Base-by-base conservation (phyloP, 2,113 vertebrate genomes). In the Daboia siamensis region DNA sequence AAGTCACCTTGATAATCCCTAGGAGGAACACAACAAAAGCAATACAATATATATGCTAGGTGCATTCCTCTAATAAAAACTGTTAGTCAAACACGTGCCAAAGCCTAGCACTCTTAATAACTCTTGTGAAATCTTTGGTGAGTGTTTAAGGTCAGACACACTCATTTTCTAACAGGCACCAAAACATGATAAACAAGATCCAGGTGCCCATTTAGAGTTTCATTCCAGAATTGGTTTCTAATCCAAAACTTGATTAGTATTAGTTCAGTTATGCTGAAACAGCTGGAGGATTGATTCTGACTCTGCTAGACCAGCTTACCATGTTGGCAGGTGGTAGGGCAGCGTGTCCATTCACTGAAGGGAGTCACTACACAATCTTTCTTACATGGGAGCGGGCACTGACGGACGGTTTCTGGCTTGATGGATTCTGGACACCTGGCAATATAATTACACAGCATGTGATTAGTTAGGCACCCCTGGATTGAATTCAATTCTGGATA, bases 271-370 rank as follows among this genome's bases (percentile, higher is more conserved):
- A 44, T 5, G 3, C 64, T n/a, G n/a, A 48, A n/a, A 29, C 8
- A 52, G 56, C 20, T 87, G 56, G 7, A 52, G 3, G 20, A 56
- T 44, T 7, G 3, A 44, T 80, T 44, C 33, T 80, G 33, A 80
- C 33, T 23, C 69, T 20, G 87, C 56, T 61, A 24, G 1, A 91
- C 86, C 23, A 92, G 93, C 96, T 96, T 98, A 99, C 99, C 98
- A 97, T 97, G 97, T 24, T 98, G 97, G 91, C 99, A 99, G 13
- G 94, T 87, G 33, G 96, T 96, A 0, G 98, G 98, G 93, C 99
- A 99, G 86, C 92, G 94, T 0, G 98, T 99, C 99, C 99, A 99
- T 96, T 99, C 98, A 10, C 99, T 99, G 97, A 99, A 99, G 26
- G 98, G 97, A 0, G 99, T 99, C 74, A 99, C 99, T 2, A 98